Evolutionary conservation across 2,888 invertebrate genomes (phyloP), one percentile per base, ranked within the genome.

Genomic region (Phyllotreta striolata): DNA sequence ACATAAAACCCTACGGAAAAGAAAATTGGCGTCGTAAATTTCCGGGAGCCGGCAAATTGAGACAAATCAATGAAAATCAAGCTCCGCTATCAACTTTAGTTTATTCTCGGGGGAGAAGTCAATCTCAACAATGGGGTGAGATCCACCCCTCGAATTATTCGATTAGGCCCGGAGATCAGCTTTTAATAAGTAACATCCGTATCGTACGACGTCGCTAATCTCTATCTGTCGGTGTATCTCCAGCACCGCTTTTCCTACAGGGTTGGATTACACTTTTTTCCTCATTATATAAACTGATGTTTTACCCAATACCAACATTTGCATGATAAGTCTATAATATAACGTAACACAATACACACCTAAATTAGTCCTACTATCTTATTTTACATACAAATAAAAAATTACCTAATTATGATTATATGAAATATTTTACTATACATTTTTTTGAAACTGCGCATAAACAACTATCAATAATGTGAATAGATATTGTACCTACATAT

Each of bases 121-220:
- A 56, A 68, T 68, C 66, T 62, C 44, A 59, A 66, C 68, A 60
- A 67, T 69, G 66, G 68, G 72, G 68, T 66, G 68, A 62, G 70
- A 73, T 74, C 79, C 78, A 75, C 80, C 80, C 80, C 76, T 74
- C 74, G 74, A 79, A 80, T 80, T 80, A 80, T 74, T 73, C 78
- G 79, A 80, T 80, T 80, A 80, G 79, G 72, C 74, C 70, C 75
- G 77, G 78, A 76, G 80, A 78, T 78, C 79, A 78, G 76, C 79
- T 76, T 81, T 80, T 81, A 81, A 81, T 81, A 81, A 80, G 79
- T 76, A 76, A 78, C 79, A 79, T 80, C 79, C 78, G 78, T 77
- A 79, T 78, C 77, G 78, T 77, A 75, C 77, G 77, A 77, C 76
- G 76, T 76, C 78, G 78, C 78, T 79, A 79, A 80, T 78, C 79